These are phyloP conservation scores for Melangyna quadrimaculata DNA, from an alignment of 2,888 invertebrate genomes.

Conservation along the genomic window DNA sequence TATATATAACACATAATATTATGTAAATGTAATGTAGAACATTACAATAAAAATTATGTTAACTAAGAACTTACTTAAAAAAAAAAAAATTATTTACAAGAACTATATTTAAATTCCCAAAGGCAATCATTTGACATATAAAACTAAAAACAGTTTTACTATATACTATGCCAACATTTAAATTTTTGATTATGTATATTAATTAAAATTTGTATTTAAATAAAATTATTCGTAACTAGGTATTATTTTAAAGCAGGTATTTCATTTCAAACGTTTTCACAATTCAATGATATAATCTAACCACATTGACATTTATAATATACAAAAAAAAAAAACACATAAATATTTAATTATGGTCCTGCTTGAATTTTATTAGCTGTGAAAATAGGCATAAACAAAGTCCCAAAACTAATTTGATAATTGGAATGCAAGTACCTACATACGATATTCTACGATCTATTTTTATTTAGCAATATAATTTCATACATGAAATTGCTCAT, in stretches of 20 bases:
- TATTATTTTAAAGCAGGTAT: neutral
- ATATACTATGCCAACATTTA: neutral
- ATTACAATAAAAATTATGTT: constrained; percentile 29
- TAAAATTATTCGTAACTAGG: neutral
- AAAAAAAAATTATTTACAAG: constrained; percentile 50
- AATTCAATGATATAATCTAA: neutral
- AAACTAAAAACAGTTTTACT: neutral
- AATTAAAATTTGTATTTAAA: neutral
- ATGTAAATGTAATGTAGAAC: constrained; percentile 21
- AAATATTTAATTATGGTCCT: neutral
- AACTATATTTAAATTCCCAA: neutral
- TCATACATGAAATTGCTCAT: constrained; percentile 23
- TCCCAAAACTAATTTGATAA: constrained; percentile 16
- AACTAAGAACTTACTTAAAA: constrained; percentile 22
- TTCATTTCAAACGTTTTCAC: neutral
- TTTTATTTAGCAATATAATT: neutral
- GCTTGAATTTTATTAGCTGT: constrained; percentile 4
- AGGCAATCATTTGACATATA: neutral
- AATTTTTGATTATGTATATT: neutral
- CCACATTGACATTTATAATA: neutral
- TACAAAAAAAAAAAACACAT: neutral
- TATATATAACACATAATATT: constrained; percentile 17
- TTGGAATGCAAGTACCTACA: constrained; percentile 12
- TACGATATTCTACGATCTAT: neutral
- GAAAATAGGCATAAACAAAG: neutral